Evolutionary conservation across 2,888 invertebrate genomes (phyloP).

Genomic region (Electrophaes corylata): DNA sequence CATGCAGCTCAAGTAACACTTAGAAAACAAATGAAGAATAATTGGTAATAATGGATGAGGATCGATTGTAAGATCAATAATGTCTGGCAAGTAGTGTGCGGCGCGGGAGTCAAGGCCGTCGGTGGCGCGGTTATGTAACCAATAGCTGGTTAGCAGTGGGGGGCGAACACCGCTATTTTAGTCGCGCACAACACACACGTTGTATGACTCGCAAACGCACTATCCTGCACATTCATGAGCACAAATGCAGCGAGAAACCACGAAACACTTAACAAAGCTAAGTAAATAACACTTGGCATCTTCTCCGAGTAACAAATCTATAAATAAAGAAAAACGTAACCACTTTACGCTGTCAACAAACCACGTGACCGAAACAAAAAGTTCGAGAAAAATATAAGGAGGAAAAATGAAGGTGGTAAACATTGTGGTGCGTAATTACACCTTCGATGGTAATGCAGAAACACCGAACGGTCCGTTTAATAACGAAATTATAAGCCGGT

Average conservation of each 20-base stretch:
- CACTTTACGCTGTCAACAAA: slow-evolving; percentile 27
- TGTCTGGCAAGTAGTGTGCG: slow-evolving; percentile 60
- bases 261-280: slow-evolving; percentile 6
- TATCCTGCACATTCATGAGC: slow-evolving; percentile 33
- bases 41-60: slow-evolving; percentile 20
- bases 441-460: slow-evolving; percentile 4
- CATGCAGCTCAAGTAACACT: neutral
- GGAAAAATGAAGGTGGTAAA: slow-evolving; percentile 20
- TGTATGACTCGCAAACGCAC: slow-evolving; percentile 55
- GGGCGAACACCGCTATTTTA: slow-evolving; percentile 75
- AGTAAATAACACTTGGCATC: slow-evolving; percentile 24
- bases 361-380: slow-evolving; percentile 23
- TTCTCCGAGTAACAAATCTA: slow-evolving; percentile 20
- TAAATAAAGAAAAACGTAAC: slow-evolving; percentile 29
- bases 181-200: slow-evolving; percentile 65
- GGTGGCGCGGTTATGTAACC: slow-evolving; percentile 75
- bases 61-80: slow-evolving; percentile 42
- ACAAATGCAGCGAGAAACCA: slow-evolving; percentile 12
- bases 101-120: slow-evolving; percentile 83
- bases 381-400: slow-evolving; percentile 6
- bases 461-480: slow-evolving; percentile 8
- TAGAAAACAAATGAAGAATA: slow-evolving; percentile 17
- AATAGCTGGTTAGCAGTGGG: slow-evolving; percentile 54
- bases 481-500: slow-evolving; percentile 15
- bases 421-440: slow-evolving; percentile 6